Evolutionary conservation across 92 coral and sea anemone species (phyloP), one percentile per base, ranked within the genome.

Genomic region (Phymanthus crucifer): DNA sequence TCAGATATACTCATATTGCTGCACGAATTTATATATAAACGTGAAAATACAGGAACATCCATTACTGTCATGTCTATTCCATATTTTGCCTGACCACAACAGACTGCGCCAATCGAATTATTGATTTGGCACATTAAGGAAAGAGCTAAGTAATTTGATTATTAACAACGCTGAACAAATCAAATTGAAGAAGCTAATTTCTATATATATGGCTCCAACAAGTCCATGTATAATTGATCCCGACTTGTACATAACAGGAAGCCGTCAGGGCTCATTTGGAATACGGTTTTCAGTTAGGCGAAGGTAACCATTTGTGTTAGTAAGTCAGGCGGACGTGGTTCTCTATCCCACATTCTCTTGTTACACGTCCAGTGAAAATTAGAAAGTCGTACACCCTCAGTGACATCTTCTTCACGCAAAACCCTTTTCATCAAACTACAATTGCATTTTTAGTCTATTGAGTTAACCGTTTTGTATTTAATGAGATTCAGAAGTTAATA

Each of bases 71-170:
- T 61, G 68, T 61, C 32, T 27, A 54, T 61, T 24, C 68, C 10
- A 24, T 61, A 61, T 61, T 54, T 61, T 61, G 34, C 33, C 33
- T 29, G 3, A 29, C 68, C 68, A 26, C 33, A 27, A 61, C 33
- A 61, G 68, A 61, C 68, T 61, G 68, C 36, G 68, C 34, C 68
- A 27, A 61, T 61, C 33, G 33, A 61, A 61, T 61, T 29, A 54
- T 61, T 61, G 10, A 54, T 61, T 61, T 61, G 68, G 16, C 68
- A 6, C 32, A 61, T 61, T 54, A 61, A 61, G 68, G 68, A 61
- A 61, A 61, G 29, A 61, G 68, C 26, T 61, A 12, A 24, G 34
- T 12, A 24, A 61, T 27, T 61, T 61, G 32, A 21, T 61, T 34
- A 61, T 61, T 61, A 61, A n/a, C 9, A 27, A 61, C 36, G 34